Percentiles rank a stretch among this genome's conserved stretches.
phyloP scores from a whole-genome alignment of 2,888 invertebrate species.

The Lasius platythorax region DNA sequence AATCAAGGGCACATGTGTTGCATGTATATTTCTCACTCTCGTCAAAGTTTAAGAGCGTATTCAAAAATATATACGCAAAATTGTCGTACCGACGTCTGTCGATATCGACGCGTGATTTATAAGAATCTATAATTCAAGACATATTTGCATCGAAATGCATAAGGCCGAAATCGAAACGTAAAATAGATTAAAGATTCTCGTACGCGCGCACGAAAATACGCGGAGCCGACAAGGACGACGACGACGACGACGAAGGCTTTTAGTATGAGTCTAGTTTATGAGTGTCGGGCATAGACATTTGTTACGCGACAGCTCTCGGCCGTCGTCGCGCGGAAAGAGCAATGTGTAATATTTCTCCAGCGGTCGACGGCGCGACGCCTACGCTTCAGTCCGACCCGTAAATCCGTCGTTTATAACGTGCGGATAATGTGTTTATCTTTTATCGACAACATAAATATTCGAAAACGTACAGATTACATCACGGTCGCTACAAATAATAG shows the following conservation, averaged over 20 bases:
- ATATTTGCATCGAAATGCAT: background rate
- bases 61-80: background rate
- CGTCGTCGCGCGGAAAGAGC: slow-evolving; percentile 74
- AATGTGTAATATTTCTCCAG: slow-evolving; percentile 74
- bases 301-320: slow-evolving; percentile 75
- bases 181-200: slow-evolving; percentile 30
- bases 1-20: background rate
- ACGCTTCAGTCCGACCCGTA: slow-evolving; percentile 72
- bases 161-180: slow-evolving; percentile 16
- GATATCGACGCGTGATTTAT: background rate
- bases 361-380: slow-evolving; percentile 74
- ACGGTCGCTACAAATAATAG: slow-evolving; percentile 54
- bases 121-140: background rate
- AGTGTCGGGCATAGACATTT: slow-evolving; percentile 72
- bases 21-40: background rate
- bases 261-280: slow-evolving; percentile 74
- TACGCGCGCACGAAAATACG: slow-evolving; percentile 37
- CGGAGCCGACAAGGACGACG: slow-evolving; percentile 47
- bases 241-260: slow-evolving; percentile 67
- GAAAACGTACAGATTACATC: slow-evolving; percentile 68
- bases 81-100: background rate
- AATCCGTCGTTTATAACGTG: slow-evolving; percentile 75
- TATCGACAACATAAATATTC: slow-evolving; percentile 77
- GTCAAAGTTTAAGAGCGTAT: background rate
- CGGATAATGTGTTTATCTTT: slow-evolving; percentile 78